Base-by-base conservation (phyloP, 1,140 invertebrate species). In the Anoplolepis gracilipes region DNA sequence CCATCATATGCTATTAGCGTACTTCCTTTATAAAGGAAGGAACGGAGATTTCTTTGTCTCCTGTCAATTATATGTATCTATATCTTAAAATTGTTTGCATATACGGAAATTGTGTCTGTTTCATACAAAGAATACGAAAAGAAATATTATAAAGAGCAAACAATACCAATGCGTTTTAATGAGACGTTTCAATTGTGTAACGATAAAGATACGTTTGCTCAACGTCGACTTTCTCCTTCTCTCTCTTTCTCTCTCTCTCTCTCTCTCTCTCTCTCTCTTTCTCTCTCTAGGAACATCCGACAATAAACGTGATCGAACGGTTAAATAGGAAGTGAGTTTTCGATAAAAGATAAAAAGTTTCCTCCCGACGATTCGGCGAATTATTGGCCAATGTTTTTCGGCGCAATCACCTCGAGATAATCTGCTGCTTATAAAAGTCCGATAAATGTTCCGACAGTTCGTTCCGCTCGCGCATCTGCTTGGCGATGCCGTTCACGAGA, bases 401-500 rank as follows among this genome's bases (percentile, higher is more conserved):
- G 28, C 19, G 25, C 28, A 61, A 69, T 87, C 84, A 93, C 92
- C 88, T 92, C 30, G 91, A 92, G 62, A 93, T 92, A 46, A 93
- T 92, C 65, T 93, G 90, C 10, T 87, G 79, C 46, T 92, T 82
- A 46, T 92, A 90, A 16, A 46, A 87, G 16, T 81, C 70, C 11
- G 77, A 88, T 16, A 92, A 87, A 85, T 92, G 88, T 61, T 87
- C 87, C 33, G 59, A 78, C 7, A 94, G 90, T 49, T 91, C 81
- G 30, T 90, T 87, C n/a, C 93, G 90, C 55, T 92, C 86, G 16
- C 70, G 69, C 1, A 93, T 70, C 62, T 94, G 93, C 46, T 90
- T 88, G 67, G 91, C 85, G 59, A 94, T 93, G 7, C 89, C 85
- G 64, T 94, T 93, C 55, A 94, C 86, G 3, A 93, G 75, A 49